These are phyloP conservation scores for Suillia variegata DNA, from an alignment of 2,888 invertebrate species.

Conservation along the genomic window DNA sequence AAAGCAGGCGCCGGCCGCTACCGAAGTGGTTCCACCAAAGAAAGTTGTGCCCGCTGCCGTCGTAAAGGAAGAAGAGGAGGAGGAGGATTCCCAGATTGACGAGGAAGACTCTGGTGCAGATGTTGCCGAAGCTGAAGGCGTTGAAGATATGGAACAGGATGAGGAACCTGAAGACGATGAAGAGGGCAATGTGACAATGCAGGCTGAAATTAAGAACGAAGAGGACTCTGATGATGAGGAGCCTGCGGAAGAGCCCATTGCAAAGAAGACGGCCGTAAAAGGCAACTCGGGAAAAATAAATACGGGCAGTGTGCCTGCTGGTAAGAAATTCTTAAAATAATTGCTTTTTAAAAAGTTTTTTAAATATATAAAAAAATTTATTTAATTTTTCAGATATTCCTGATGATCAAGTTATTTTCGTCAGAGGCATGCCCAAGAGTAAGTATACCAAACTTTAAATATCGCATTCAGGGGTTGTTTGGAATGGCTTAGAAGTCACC, in stretches of 20 bases:
- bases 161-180: conserved; percentile 30
- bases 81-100: conserved; percentile 32
- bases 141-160: conserved; percentile 8
- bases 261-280: conserved; percentile 22
- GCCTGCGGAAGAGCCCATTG: conserved; percentile 39
- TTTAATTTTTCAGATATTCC: conserved; percentile 24
- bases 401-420: conserved; percentile 28
- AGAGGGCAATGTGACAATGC: conserved; percentile 1
- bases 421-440: conserved; percentile 39
- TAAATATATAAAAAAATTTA: too few species aligned
- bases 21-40: not conserved
- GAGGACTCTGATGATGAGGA: conserved; percentile 24
- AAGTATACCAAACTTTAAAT: too few species aligned
- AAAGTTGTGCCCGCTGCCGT: not conserved
- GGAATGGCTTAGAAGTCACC: too few species aligned
- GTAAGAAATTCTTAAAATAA: not conserved
- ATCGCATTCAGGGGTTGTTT: too few species aligned
- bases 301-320: conserved; percentile 27
- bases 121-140: conserved; percentile 27
- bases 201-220: conserved; percentile 11
- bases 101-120: conserved; percentile 33
- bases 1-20: too few species aligned
- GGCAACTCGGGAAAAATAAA: conserved; percentile 38
- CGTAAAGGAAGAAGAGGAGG: conserved; percentile 32
- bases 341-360: not conserved